Evolutionary conservation across 37 sponge, comb jelly and placozoan genomes (phyloP).

Genomic region (Halisarca cf. caerulea): DNA sequence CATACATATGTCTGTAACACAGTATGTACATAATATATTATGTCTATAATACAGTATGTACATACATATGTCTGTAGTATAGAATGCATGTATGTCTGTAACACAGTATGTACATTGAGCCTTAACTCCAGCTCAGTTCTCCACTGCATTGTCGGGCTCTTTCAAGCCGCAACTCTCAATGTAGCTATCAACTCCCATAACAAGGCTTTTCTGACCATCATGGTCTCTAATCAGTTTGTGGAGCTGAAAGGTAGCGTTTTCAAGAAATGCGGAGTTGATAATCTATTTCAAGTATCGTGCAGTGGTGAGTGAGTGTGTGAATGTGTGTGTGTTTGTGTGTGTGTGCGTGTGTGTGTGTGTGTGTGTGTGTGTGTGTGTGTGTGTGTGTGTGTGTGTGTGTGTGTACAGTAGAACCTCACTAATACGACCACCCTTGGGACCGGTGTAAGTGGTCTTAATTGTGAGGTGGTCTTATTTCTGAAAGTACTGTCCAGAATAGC

Average conservation of each 20-base stretch:
- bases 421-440: too few relatives aligned
- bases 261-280: conserved; percentile 89
- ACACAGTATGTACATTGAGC: background rate
- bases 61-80: too few relatives aligned
- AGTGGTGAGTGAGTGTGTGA: conserved; percentile 68
- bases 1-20: too few relatives aligned
- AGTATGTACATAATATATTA: too few relatives aligned
- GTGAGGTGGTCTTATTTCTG: too few relatives aligned
- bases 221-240: conserved; percentile 98
- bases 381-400: background rate
- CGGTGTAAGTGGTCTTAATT: too few relatives aligned
- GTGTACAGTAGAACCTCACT: background rate
- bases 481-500: too few relatives aligned
- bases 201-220: conserved; percentile 76
- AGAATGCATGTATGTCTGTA: background rate
- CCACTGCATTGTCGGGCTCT: conserved; percentile 67
- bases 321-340: too few relatives aligned
- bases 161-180: conserved; percentile 83
- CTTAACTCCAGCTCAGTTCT: conserved; percentile 52
- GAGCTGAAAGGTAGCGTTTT: conserved; percentile 96
- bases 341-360: background rate
- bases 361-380: background rate
- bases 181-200: conserved; percentile 97
- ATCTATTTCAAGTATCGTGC: conserved; percentile 93
- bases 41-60: too few relatives aligned